These are phyloP conservation scores for Micromussa lordhowensis DNA, from an alignment of 92 coral and sea anemone genomes.

Conservation along the genomic window DNA sequence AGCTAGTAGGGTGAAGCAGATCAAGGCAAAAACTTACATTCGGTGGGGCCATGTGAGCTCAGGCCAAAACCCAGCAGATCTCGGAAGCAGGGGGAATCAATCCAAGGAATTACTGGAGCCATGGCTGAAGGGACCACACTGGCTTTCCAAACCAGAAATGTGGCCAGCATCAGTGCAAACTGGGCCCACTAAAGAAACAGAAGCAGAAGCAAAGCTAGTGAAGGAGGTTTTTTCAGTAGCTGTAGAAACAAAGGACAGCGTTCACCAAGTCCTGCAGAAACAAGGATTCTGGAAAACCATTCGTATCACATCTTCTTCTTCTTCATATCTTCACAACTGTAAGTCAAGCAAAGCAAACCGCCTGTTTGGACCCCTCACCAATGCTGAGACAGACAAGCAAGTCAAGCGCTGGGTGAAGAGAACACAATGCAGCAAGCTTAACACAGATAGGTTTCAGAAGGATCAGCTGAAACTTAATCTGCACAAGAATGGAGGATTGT, in stretches of 20 bases:
- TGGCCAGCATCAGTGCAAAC: constrained; percentile 45
- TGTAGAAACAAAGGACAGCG: constrained; percentile 36
- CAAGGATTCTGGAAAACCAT: constrained; percentile 54
- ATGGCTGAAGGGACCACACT: constrained; percentile 59
- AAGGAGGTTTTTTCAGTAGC: constrained; percentile 52
- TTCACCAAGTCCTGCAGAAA: constrained; percentile 27
- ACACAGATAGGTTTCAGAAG: constrained; percentile 41
- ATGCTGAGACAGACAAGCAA: constrained; percentile 54
- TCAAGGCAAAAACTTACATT: background rate
- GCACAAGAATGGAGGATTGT: constrained; percentile 9
- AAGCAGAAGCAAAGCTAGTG: constrained; percentile 51
- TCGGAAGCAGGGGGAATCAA: background rate
- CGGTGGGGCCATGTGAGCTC: background rate
- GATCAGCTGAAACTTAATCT: constrained; percentile 36
- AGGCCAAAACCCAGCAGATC: background rate
- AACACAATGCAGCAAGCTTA: constrained; percentile 33
- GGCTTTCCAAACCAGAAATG: constrained; percentile 40
- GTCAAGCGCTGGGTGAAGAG: constrained; percentile 50
- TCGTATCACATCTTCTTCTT: constrained; percentile 63
- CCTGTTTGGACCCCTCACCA: constrained; percentile 55
- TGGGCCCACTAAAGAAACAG: constrained; percentile 46
- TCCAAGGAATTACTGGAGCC: background rate
- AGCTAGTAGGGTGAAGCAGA: background rate
- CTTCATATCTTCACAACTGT: constrained; percentile 37
- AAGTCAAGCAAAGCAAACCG: constrained; percentile 24